Conservation (phyloP, 2,113 vertebrate genomes). For the Lichenostomus cassidix region DNA sequence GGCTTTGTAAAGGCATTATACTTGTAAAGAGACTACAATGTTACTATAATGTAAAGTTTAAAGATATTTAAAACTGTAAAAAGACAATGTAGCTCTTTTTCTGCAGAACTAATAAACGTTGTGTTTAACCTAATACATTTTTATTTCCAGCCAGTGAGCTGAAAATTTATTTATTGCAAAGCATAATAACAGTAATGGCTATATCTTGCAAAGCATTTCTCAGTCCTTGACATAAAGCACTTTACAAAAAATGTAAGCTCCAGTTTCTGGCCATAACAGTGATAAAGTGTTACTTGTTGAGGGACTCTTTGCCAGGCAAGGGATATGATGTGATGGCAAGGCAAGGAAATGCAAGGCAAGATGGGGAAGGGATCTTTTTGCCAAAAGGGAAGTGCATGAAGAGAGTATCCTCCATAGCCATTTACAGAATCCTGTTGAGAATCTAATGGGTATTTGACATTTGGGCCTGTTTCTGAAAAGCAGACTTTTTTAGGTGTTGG, state of each 20-base stretch:
- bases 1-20: neutral
- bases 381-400: neutral
- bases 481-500: neutral
- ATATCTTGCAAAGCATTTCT: neutral
- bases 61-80: neutral
- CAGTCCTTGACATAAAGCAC: neutral
- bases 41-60: neutral
- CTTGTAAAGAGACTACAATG: neutral
- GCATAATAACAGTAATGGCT: neutral
- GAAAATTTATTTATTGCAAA: neutral
- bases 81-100: neutral
- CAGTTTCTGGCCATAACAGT: neutral
- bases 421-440: neutral
- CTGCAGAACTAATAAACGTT: neutral
- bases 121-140: neutral
- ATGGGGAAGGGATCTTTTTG: neutral
- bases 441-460: neutral
- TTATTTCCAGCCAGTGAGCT: neutral
- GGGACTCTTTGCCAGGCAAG: neutral
- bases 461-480: neutral
- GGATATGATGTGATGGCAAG: rapidly evolving
- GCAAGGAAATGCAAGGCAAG: neutral
- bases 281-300: neutral
- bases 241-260: neutral
- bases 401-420: no score